Evolutionary conservation across 1,140 invertebrate genomes (phyloP).

Genomic region (Drosophila kanapiae): DNA sequence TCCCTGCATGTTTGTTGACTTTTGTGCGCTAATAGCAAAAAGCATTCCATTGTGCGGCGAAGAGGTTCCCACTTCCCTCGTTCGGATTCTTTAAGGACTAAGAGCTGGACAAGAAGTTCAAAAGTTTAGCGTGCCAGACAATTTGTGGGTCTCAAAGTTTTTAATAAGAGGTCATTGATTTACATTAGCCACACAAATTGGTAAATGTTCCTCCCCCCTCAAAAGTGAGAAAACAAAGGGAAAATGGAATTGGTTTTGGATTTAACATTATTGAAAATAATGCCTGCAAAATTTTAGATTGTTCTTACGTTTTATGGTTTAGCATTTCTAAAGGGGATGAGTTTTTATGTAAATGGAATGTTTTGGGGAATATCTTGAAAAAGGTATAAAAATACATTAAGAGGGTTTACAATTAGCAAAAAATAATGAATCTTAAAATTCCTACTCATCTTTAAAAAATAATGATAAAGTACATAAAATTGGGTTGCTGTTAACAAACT

Average conservation of each 20-base stretch:
- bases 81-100: conserved; percentile 4
- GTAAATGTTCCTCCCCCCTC: conserved; percentile 27
- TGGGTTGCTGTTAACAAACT: background rate
- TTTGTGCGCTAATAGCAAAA: conserved; percentile 78
- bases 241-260: conserved; percentile 20
- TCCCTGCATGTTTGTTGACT: conserved; percentile 68
- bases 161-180: conserved; percentile 82
- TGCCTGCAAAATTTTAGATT: background rate
- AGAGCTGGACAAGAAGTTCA: conserved; percentile 55
- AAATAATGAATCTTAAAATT: no score
- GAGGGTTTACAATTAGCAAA: background rate
- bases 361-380: background rate
- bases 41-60: conserved; percentile 63
- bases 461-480: background rate
- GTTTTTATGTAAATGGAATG: background rate
- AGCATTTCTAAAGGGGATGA: background rate
- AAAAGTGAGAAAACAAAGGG: conserved; percentile 19
- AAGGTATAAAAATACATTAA: background rate
- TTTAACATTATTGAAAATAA: conserved; percentile 19
- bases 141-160: conserved; percentile 77
- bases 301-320: background rate
- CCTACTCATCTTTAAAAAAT: background rate
- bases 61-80: conserved; percentile 25
- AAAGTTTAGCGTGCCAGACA: conserved; percentile 72
- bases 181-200: conserved; percentile 68